phyloP scores from a whole-genome alignment of 2,113 vertebrate species.

The Marmota flaviventris region DNA sequence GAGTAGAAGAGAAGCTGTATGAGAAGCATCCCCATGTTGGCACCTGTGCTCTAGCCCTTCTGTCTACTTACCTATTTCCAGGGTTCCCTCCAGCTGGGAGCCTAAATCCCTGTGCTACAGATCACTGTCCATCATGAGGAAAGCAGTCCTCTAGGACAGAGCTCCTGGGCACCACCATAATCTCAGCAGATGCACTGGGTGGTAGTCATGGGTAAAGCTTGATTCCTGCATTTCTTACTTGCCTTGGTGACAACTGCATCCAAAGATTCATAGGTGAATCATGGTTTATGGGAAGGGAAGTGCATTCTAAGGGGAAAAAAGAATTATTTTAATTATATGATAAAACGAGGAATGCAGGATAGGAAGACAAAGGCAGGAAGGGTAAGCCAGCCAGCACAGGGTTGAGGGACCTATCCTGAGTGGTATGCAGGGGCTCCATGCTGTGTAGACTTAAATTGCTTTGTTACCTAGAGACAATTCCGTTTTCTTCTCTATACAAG shows the following conservation, averaged over 20 bases:
- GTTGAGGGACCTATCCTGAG: no score
- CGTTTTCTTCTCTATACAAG: not conserved
- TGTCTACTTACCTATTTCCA: not conserved
- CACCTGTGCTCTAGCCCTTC: not conserved
- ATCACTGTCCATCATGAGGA: no score
- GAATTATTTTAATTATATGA: not conserved
- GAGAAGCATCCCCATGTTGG: not conserved
- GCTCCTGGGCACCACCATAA: rapidly evolving
- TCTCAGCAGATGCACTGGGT: not conserved
- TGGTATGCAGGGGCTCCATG: not conserved
- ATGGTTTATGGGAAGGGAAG: not conserved
- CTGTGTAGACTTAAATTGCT: not conserved
- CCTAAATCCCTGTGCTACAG: not conserved
- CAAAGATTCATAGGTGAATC: not conserved
- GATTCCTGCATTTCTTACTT: not conserved
- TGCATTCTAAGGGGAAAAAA: not conserved
- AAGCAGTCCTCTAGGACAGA: rapidly evolving
- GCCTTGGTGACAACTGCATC: not conserved
- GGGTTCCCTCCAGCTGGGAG: rapidly evolving
- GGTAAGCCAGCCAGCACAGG: not conserved
- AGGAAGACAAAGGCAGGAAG: rapidly evolving
- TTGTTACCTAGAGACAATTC: not conserved
- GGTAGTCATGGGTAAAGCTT: rapidly evolving
- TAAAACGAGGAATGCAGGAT: not conserved
- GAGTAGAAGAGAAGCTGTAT: not conserved